Conservation (phyloP, 2,888 invertebrate species). For the Xanthia icteritia region DNA sequence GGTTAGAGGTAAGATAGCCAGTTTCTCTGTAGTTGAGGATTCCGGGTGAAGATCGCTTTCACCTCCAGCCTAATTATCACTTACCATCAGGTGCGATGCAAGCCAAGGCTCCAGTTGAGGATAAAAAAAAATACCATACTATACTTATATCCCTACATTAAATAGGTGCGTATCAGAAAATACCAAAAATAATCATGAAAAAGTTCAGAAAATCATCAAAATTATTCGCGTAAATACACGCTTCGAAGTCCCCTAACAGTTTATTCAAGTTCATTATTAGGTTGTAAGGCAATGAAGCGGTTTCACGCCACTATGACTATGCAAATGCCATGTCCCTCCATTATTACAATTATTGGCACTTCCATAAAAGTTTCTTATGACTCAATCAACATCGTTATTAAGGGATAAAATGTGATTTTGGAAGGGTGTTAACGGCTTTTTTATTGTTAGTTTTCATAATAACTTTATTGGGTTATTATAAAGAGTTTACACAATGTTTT, state of each 20-base stretch:
- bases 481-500: not conserved
- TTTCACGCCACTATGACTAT: slow-evolving; percentile 58
- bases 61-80: too few species aligned
- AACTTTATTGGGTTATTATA: not conserved
- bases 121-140: too few species aligned
- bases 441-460: slow-evolving; percentile 20
- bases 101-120: too few species aligned
- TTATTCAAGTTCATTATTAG: slow-evolving; percentile 47
- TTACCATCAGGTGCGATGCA: too few species aligned
- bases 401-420: slow-evolving; percentile 42
- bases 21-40: too few species aligned
- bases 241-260: slow-evolving; percentile 3
- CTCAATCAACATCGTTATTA: slow-evolving; percentile 51
- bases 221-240: not conserved
- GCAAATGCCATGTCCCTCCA: slow-evolving; percentile 51
- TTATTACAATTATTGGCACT: slow-evolving; percentile 42
- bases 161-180: too few species aligned
- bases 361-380: slow-evolving; percentile 51
- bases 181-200: too few species aligned
- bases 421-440: slow-evolving; percentile 28
- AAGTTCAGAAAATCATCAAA: too few species aligned
- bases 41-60: too few species aligned
- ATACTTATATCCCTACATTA: too few species aligned
- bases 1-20: too few species aligned
- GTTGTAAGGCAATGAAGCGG: slow-evolving; percentile 51